These are phyloP conservation scores for Murina feae DNA, from an alignment of 2,113 vertebrate species.

Conservation along the genomic window DNA sequence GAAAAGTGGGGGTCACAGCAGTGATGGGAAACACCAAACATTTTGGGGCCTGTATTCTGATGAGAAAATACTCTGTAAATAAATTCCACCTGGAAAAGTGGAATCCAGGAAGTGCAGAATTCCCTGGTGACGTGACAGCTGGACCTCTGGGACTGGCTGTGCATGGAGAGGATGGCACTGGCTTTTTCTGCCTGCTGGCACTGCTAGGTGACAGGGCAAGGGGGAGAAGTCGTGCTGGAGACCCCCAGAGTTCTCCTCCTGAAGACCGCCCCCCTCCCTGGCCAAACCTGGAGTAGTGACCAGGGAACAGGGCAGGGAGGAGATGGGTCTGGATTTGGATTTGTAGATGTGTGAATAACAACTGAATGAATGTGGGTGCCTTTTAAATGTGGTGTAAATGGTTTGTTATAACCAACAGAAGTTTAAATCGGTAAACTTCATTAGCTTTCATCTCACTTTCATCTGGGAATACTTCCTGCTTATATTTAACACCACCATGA, in stretches of 20 bases:
- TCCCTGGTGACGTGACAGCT: not conserved
- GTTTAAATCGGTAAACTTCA: not conserved
- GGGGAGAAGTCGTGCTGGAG: not conserved
- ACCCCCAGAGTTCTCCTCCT: too few relatives aligned
- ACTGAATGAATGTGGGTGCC: not conserved
- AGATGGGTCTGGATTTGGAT: not conserved
- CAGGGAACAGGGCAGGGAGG: not conserved
- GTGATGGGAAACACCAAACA: not conserved
- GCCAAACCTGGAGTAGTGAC: not conserved
- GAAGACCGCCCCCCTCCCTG: not conserved
- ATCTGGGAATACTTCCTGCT: not conserved
- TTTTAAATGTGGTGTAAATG: not conserved
- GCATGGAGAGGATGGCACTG: fast-evolving
- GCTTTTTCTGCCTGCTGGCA: not conserved
- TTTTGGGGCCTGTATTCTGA: not conserved
- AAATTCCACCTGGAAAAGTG: not conserved
- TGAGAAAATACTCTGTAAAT: not conserved
- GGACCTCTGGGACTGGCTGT: too few relatives aligned
- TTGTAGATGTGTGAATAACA: not conserved
- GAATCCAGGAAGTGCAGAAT: not conserved
- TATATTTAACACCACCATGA: not conserved
- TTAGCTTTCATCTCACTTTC: not conserved
- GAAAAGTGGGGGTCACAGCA: not conserved
- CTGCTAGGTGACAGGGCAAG: not conserved
- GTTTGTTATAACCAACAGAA: not conserved